These are phyloP conservation scores for Perca fluviatilis DNA, from an alignment of 2,113 vertebrate genomes.

Conservation along the genomic window DNA sequence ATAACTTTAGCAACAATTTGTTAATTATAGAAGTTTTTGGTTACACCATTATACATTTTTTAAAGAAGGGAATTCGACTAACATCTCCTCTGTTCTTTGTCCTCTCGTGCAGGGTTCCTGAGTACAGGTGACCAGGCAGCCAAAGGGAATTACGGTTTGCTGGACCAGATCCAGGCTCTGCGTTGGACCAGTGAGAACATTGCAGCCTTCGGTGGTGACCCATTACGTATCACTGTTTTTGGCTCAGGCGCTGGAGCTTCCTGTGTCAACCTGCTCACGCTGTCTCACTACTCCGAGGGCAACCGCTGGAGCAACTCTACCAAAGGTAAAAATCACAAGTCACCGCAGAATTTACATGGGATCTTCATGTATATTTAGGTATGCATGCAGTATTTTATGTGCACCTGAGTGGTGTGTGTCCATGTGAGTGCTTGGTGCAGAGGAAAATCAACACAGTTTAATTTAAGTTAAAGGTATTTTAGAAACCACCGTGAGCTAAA, in stretches of 20 bases:
- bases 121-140: constrained; percentile 99
- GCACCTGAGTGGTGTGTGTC: not conserved
- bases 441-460: not conserved
- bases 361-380: not conserved
- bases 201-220: constrained; percentile 97
- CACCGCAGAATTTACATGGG: not conserved
- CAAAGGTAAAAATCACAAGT: constrained; percentile 91
- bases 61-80: not conserved
- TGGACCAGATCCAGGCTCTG: constrained; percentile 98
- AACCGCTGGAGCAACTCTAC: constrained; percentile 99
- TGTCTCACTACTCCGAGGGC: constrained; percentile 99
- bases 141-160: constrained; percentile 97
- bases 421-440: not conserved
- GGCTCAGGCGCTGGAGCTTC: constrained; percentile 98
- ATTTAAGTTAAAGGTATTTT: too few relatives aligned
- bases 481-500: too few relatives aligned
- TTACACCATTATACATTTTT: too few relatives aligned
- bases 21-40: not conserved
- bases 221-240: constrained; percentile 98
- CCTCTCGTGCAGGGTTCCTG: constrained; percentile 90
- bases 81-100: constrained; percentile 47
- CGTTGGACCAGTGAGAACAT: constrained; percentile 99
- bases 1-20: not conserved
- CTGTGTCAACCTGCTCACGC: constrained; percentile 98
- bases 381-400: not conserved